Percentiles rank a stretch among this genome's conserved stretches.
Evolutionary conservation across 2,113 vertebrate genomes (phyloP).

Genomic region (Recurvirostra avosetta): DNA sequence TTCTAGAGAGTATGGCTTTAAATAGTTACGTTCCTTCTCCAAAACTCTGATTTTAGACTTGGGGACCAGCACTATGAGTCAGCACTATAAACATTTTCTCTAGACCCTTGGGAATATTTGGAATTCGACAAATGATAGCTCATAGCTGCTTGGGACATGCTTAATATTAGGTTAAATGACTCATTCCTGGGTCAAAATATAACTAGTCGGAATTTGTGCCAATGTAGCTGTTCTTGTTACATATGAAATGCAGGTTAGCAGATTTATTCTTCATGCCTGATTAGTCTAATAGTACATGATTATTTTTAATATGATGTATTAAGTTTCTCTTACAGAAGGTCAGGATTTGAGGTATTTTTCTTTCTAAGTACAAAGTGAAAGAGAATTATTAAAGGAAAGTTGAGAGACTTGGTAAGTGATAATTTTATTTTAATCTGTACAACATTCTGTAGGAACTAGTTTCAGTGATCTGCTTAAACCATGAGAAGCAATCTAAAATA

Average conservation of each 20-base stretch:
- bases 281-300: background rate
- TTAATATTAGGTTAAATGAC: slow-evolving; percentile 7
- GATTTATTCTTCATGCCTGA: background rate
- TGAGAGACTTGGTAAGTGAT: background rate
- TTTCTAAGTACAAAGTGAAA: background rate
- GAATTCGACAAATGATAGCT: background rate
- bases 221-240: background rate
- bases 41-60: slow-evolving; percentile 4
- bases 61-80: background rate
- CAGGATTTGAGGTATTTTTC: background rate
- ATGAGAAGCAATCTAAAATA: background rate
- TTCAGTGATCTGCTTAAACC: background rate
- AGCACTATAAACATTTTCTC: slow-evolving; percentile 1
- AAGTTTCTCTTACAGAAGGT: background rate
- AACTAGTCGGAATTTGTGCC: background rate
- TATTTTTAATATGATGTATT: background rate
- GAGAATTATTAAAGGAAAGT: background rate
- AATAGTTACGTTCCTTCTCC: background rate
- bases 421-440: background rate
- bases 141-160: background rate
- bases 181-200: background rate
- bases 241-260: background rate
- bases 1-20: background rate
- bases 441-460: background rate
- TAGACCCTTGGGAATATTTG: slow-evolving; percentile 23